Evolutionary conservation across 2,888 invertebrate species (phyloP), one percentile per base, ranked within the genome.

Genomic region (Theretra japonica): DNA sequence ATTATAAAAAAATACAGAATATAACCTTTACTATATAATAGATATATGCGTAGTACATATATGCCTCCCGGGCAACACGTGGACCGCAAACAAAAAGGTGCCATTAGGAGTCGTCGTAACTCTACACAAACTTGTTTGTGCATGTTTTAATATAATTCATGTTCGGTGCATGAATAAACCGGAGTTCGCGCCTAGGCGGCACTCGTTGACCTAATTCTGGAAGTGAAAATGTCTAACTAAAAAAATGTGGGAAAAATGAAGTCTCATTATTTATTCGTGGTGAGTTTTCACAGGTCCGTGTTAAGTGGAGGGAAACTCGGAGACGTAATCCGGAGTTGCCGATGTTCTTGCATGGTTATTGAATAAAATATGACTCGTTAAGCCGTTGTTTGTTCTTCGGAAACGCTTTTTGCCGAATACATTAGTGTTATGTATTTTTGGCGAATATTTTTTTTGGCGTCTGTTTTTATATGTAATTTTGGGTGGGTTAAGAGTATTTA

Each of bases 181-280:
- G 15, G n/a, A 60, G 60, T 41, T 59, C n/a, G 30, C 65, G 48
- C 23, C 48, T 30, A 60, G 60, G n/a, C 58, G 6, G 25, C 59
- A 1, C 33, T 23, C 65, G 48, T 65, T 48, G 65, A 65, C 79
- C 77, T 74, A 74, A 72, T 77, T 78, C 71, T 69, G 72, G 70
- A 65, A 60, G 72, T 72, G 58, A 77, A 79, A 76, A 77, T 60
- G 60, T 60, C 59, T 65, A 65, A 65, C 62, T 65, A 76, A 75
- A 74, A 76, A 53, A n/a, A 53, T 53, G 41, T 72, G 71, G 57
- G 59, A 73, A 62, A 60, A 69, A 68, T 68, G 60, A 72, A 74
- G 73, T 75, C 77, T 79, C 79, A 75, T 83, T 82, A 76, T 71
- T 75, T 82, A 83, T 83, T 82, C 82, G 82, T 82, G 81, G 77